Evolutionary conservation across 2,797 vertebrate genomes (phyloP).

Genomic region (Gobionotothen gibberifrons): DNA sequence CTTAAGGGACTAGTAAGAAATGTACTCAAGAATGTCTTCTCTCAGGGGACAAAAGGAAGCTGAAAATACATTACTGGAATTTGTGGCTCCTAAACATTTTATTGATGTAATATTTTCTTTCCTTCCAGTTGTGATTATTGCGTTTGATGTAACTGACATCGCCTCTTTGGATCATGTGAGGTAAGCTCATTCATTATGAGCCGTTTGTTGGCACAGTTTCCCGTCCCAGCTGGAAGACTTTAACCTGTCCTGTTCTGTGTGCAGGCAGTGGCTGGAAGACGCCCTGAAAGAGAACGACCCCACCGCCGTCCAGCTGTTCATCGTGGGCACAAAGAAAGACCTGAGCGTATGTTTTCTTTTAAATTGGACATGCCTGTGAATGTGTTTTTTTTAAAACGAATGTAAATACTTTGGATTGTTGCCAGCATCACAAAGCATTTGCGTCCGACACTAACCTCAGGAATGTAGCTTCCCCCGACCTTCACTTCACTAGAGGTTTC

Average conservation of each 20-base stretch:
- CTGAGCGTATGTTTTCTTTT: constrained; percentile 87
- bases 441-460: constrained; percentile 54
- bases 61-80: neutral
- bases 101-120: neutral
- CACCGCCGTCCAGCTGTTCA: constrained; percentile 90
- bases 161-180: constrained; percentile 90
- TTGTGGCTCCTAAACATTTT: neutral
- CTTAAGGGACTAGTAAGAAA: neutral
- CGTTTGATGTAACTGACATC: constrained; percentile 92
- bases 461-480: constrained; percentile 56
- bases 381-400: constrained; percentile 35
- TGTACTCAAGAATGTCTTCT: neutral
- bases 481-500: constrained; percentile 23
- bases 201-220: neutral
- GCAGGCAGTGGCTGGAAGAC: constrained; percentile 91
- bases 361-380: constrained; percentile 16
- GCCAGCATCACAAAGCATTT: constrained; percentile 33
- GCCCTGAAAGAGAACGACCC: constrained; percentile 96
- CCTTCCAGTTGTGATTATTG: constrained; percentile 90
- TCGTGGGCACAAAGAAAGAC: constrained; percentile 97
- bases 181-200: constrained; percentile 67
- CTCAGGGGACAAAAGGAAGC: neutral
- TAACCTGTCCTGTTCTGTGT: constrained; percentile 8
- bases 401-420: constrained; percentile 44
- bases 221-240: neutral